Base-by-base conservation (phyloP, 23 tunicate species). In the Ciona savignyi region DNA sequence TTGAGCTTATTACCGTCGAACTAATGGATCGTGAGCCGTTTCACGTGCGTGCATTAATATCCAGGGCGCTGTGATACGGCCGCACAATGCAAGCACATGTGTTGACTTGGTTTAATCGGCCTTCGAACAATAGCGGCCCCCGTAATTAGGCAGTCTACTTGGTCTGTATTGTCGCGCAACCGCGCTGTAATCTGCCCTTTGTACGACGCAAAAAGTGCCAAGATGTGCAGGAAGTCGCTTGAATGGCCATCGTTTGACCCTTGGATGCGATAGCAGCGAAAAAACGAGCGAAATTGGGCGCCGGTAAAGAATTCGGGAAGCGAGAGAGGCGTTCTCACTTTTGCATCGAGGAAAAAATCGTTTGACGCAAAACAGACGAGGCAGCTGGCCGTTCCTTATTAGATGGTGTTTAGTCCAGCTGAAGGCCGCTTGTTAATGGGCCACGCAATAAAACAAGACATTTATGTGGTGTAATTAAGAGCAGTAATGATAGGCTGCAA, bases 311-410 rank as follows among this genome's bases (percentile, higher is more conserved):
- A 42, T 42, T 42, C 56, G 56, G 56, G 56, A 42, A 42, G 56
- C 56, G 56, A 42, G 56, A 42, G 56, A 42, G 56, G 56, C 56
- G n/a, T 42, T 42, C 56, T 42, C 56, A 42, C 56, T 42, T 42
- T 42, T 15, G 56, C 56, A 42, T 15, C 56, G 15, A 42, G n/a
- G 56, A 42, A 42, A 42, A 42, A 42, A 15, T 42, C 56, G 56
- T 42, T 42, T 42, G 56, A 42, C 56, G 56, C 56, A 42, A 42
- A 42, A 42, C 56, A 42, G 56, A 42, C 56, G 11, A 15, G 56
- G 56, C 56, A 42, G 56, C 56, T 42, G 56, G 56, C 56, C 15
- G 56, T 42, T 15, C 56, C 56, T 42, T 42, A 42, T 42, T 42
- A 42, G 56, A 42, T 42, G 56, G 56, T 42, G 56, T 42, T 42